Evolutionary conservation across 2,113 vertebrate genomes (phyloP).

Genomic region (Platysternon megacephalum): DNA sequence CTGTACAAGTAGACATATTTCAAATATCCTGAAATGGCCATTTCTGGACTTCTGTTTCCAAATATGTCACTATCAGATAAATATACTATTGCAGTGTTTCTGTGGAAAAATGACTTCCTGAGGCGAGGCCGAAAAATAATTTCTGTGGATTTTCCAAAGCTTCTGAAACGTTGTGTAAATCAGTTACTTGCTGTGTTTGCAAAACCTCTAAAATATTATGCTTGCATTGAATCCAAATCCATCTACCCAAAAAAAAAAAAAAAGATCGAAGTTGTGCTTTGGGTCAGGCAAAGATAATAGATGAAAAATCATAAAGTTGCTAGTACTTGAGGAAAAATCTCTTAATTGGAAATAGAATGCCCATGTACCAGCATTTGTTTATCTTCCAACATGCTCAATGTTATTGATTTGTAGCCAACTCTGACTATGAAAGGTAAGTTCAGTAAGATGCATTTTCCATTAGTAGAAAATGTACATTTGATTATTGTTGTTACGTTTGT

Average conservation of each 20-base stretch:
- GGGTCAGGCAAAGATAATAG: not conserved
- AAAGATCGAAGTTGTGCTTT: not conserved
- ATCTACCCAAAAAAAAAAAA: not conserved
- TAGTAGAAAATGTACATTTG: not conserved
- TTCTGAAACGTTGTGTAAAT: not conserved
- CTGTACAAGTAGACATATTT: not conserved
- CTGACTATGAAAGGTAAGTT: conserved; percentile 75
- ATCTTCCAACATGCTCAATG: not conserved
- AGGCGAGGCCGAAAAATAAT: not conserved
- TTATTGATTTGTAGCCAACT: conserved; percentile 59
- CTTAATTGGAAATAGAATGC: not conserved
- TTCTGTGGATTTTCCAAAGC: conserved; percentile 7
- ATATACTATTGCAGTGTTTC: not conserved
- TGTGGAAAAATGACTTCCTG: not conserved
- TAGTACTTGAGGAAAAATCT: not conserved
- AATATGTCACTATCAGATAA: not conserved
- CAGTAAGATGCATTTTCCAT: conserved; percentile 14
- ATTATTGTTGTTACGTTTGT: not conserved
- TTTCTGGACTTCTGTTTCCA: not conserved
- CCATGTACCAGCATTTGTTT: not conserved
- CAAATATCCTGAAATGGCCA: not conserved
- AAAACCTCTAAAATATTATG: not conserved
- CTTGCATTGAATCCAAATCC: not conserved
- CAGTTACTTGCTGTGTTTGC: not conserved
- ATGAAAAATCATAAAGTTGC: not conserved